Base-by-base conservation (phyloP, 1,140 invertebrate species). In the Melitaea cinxia region DNA sequence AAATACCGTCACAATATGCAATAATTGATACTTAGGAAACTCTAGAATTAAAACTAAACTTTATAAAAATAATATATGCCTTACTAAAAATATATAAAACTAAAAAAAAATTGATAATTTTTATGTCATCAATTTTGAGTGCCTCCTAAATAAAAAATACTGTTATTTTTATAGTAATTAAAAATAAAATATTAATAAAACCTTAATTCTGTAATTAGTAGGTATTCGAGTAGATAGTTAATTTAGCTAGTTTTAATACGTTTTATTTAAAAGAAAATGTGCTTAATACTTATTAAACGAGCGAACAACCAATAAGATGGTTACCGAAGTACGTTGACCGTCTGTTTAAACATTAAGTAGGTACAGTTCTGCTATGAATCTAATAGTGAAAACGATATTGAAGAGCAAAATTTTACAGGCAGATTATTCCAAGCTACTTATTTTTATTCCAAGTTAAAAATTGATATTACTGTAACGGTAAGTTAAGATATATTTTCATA, bases 221-320 rank as follows among this genome's bases (percentile, higher is more conserved):
- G 4, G 17, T 47, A 39, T 14, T 14, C 35, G 15, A 14, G 35
- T 47, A 10, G 21, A 47, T 45, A 45, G 19, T 21, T 24, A 10
- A 47, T 47, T 24, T 12, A 65, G 28, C 12, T n/a, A 42, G 37
- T 50, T 15, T 45, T 63, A 47, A 47, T 35, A 35, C 28, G 15
- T 63, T 56, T 45, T 26, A 62, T 47, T 63, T 63, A 17, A 9
- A 49, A 68, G 66, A 63, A 68, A 57, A 42, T 39, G 33, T 15
- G 35, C 30, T 58, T 63, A 28, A 26, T 35, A 58, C 37, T 57
- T 65, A 35, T 33, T 63, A 24, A 63, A 21, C 52, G 33, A 24
- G 54, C 33, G 39, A 54, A 54, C 52, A 54, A 33, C 28, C 39
- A 56, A 42, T 39, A 14, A 52, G 24, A 28, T 2, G n/a, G 59